A percentile compares a stretch with the other conserved stretches of the same genome.
These are phyloP conservation scores for Cephalopterus ornatus DNA, from an alignment of 2,113 vertebrate genomes.

Conservation along the genomic window DNA sequence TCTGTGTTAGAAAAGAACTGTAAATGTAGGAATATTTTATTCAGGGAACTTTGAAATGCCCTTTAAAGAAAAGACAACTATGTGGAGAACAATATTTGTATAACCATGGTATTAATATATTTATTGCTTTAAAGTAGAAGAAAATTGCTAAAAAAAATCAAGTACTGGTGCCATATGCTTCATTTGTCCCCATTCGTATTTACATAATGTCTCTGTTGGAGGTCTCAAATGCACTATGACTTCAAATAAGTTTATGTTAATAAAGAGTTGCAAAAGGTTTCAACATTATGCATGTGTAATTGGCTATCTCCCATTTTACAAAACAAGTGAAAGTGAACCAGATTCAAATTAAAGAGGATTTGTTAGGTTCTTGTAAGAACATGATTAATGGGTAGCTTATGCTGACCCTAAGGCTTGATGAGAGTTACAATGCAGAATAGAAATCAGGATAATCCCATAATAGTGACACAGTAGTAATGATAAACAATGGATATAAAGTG, in stretches of 20 bases:
- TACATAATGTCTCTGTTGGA: not conserved
- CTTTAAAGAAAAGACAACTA: not conserved
- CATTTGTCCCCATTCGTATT: not conserved
- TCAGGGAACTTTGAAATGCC: accelerated
- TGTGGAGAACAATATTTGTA: not conserved
- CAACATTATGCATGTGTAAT: not conserved
- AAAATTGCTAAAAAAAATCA: not conserved
- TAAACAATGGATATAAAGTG: not conserved
- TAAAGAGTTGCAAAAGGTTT: not conserved
- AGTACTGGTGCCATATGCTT: not conserved
- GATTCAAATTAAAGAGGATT: not conserved
- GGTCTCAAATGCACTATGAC: not conserved
- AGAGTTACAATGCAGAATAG: not conserved
- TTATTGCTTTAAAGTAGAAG: not conserved
- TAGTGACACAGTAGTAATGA: not conserved
- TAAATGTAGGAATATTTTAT: not conserved
- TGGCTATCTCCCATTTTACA: not conserved
- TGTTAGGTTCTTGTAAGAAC: not conserved
- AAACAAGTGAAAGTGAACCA: constrained; percentile 3
- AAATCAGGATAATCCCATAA: not conserved
- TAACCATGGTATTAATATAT: not conserved
- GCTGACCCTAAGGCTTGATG: not conserved
- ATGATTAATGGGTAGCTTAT: constrained; percentile 7
- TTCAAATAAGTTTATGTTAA: not conserved
- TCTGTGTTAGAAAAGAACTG: not conserved